Evolutionary conservation across 2,888 invertebrate species (phyloP).

Genomic region (Drosophila peninsularis): DNA sequence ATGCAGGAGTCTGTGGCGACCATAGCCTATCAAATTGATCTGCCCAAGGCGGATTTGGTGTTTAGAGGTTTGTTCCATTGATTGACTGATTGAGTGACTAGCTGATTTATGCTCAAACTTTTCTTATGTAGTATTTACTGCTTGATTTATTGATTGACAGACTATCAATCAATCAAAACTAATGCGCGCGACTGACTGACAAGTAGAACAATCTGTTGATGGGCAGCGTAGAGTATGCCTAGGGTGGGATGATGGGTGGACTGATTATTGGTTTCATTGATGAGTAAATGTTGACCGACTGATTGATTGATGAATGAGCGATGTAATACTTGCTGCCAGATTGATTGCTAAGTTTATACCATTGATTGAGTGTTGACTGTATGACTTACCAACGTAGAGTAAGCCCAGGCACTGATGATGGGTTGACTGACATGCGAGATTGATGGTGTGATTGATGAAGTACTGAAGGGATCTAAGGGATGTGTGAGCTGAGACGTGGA

Average conservation of each 20-base stretch:
- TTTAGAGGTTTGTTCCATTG: conserved; percentile 91
- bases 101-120: neutral
- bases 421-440: neutral
- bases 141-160: neutral
- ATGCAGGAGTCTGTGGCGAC: conserved; percentile 96
- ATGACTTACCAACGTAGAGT: neutral
- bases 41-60: conserved; percentile 96
- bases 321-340: too few relatives aligned
- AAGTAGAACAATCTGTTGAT: too few relatives aligned
- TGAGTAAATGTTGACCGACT: too few relatives aligned
- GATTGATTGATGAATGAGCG: too few relatives aligned
- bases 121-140: too few relatives aligned
- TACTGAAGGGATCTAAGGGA: too few relatives aligned
- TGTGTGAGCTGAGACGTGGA: neutral
- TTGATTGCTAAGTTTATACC: too few relatives aligned
- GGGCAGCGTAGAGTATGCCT: too few relatives aligned
- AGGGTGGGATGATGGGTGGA: too few relatives aligned
- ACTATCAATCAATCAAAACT: too few relatives aligned
- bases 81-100: neutral
- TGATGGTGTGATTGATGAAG: neutral
- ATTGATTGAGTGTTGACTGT: neutral
- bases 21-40: conserved; percentile 96
- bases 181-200: too few relatives aligned
- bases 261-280: neutral
- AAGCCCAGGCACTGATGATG: neutral